Base-by-base conservation (phyloP, 1,140 invertebrate genomes). In the Aphaenogaster rudis region DNA sequence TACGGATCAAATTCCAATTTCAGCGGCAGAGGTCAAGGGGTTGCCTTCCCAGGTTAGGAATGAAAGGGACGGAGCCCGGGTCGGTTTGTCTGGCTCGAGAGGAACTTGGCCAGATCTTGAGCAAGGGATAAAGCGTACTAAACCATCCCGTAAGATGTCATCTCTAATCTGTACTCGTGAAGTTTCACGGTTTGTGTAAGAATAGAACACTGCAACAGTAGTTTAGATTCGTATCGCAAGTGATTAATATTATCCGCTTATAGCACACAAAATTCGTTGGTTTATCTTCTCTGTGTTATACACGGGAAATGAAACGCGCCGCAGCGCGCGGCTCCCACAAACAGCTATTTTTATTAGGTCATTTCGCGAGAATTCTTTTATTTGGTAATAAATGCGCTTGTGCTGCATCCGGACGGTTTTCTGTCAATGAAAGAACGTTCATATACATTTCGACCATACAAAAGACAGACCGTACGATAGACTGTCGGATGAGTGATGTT, bases 1-100 rank as follows among this genome's bases (percentile, higher is more conserved):
- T 61, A 54, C 88, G 86, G 91, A 91, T 91, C 89, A 91, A 87
- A 92, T 92, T 91, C 90, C 92, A 92, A 93, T 93, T 93, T 88
- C 89, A 48, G 21, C 86, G 79, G 36, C 45, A 7, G 64, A 86
- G 79, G 64, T 84, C 90, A 90, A 84, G 86, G 87, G 72, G 59
- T 69, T 57, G 77, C 48, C n/a, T 50, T 61, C 11, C 3, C 64
- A 52, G 57, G 17, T 61, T 61, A 11, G 45, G 48, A 54, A 52
- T 63, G 77, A 80, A 89, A 89, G 79, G 76, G 74, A 66, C 80
- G 59, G 45, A 86, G 79, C 87, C 77, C 45, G 63, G 67, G 42
- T 86, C 45, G 57, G 54, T 39, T 42, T 71, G 61, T n/a, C 57
- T 52, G 39, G 13, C n/a, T 71, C 48, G 6, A 3, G 36, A 42